phyloP scores from a whole-genome alignment of 2,797 vertebrate genomes.

The Acridotheres tristis region DNA sequence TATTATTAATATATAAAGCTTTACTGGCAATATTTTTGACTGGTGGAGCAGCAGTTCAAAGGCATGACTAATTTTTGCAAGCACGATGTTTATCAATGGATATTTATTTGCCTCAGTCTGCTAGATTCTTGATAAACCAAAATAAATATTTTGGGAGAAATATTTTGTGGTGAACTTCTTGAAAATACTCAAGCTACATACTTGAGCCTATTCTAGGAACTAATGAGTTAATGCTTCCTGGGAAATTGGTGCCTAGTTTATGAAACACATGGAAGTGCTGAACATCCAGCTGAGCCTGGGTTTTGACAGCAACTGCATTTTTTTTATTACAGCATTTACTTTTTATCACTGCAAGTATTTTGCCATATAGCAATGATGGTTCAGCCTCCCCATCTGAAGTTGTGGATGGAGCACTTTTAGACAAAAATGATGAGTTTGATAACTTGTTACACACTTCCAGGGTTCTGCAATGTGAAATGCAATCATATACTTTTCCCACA shows the following conservation, averaged over 20 bases:
- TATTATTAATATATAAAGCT: background rate
- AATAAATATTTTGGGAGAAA: background rate
- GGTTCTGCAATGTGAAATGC: background rate
- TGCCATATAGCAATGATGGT: background rate
- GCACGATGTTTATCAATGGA: background rate
- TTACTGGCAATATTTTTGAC: background rate
- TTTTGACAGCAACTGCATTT: background rate
- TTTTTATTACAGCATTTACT: background rate
- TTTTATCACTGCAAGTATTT: background rate
- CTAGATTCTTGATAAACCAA: background rate
- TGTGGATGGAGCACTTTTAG: background rate
- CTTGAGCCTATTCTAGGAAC: background rate
- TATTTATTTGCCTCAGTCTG: background rate
- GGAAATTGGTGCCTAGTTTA: background rate
- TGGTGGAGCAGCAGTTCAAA: conserved; percentile 17
- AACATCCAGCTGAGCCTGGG: background rate
- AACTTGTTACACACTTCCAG: background rate
- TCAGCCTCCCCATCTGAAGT: background rate
- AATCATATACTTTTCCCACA: background rate
- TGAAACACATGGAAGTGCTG: background rate
- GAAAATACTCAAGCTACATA: background rate
- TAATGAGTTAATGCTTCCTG: background rate
- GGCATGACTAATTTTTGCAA: background rate
- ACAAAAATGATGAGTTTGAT: background rate
- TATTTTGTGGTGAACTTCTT: background rate